Evolutionary conservation across 2,113 vertebrate genomes (phyloP), one percentile per base, ranked within the genome.

Genomic region (Bombycilla garrulus): DNA sequence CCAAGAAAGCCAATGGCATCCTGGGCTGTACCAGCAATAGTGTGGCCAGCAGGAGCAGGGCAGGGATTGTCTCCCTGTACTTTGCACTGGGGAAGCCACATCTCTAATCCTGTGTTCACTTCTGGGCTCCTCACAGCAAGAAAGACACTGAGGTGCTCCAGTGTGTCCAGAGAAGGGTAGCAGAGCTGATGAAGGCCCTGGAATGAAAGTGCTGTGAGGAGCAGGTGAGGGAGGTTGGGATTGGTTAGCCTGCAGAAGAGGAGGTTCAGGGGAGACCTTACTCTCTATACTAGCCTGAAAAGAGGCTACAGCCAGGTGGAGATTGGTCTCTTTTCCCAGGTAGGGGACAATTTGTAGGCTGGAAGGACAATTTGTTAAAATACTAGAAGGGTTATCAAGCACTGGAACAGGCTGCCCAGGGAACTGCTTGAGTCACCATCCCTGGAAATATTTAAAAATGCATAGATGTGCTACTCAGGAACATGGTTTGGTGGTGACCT

Each of bases 51-150:
- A 23, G 72, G 42, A 47, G 2, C 54, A 47, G 42, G 54, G 15
- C 33, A 23, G 33, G 42, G 42, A 14, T 24, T 74, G 25, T 10
- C 1, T 12, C 12, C 7, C 25, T 47, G 54, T 29, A 18, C 33
- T 58, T 2, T 1, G 25, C 6, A 12, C 8, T 35, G 33, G 26
- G 0, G 56, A 38, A 5, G 26, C 6, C 1, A 2, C 26, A 36
- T 4, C 26, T 48, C 26, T 24, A 31, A 48, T 31, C 5, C n/a
- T 38, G 26, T 48, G 26, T 2, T 6, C 12, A 11, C 4, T 31
- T 38, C 0, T 33, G 44, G 44, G 7, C 2, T 4, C 4, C 10
- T 40, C 35, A 50, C 1, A 33, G 2, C 12, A 21, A 26, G 22
- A 38, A 33, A 7, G 73, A 40, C 8, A 12, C 2, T 9, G 22